Evolutionary conservation across 1,140 invertebrate species (phyloP), one percentile per base, ranked within the genome.

Genomic region (Drosophila sturtevanti): DNA sequence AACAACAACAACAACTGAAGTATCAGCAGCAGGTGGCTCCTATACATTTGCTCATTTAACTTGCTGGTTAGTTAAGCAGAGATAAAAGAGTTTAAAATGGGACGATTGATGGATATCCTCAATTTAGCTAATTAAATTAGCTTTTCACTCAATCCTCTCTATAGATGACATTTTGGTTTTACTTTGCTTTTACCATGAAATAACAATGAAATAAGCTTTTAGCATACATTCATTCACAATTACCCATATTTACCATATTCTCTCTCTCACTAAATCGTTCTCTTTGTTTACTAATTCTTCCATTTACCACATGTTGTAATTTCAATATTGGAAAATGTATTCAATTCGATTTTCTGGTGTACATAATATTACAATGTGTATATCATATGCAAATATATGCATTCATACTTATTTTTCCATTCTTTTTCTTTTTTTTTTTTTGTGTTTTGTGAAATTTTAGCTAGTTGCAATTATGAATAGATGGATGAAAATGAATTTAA

Each of bases 81-180:
- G 22, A n/a, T 22, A 18, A 63, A 52, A 22, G 10, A 34, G 22
- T 34, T 34, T 10, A 16, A 35, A 55, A 35, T 63, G 63, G 61
- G 31, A 54, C 68, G 62, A 59, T 69, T 86, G 81, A 87, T 86
- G 76, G 81, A 87, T 86, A 81, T 87, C 59, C 81, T 65, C 76
- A 81, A 72, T 86, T 55, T 59, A 71, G 75, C 81, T 87, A 87
- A 86, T 86, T 87, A 79, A 81, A 74, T 86, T 70, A 75, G 66
- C 22, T 12, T 6, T 51, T 6, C 24, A 24, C 18, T 44, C n/a
- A n/a, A 38, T 41, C n/a, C n/a, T n/a, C n/a, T 21, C 10, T 10
- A 11, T 64, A 14, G 11, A 16, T 14, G 31, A 14, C 31, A 31
- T 54, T 37, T n/a, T 48, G 16, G 18, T 14, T 44, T 44, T 56